Evolutionary conservation across 2,888 invertebrate species (phyloP), one percentile per base, ranked within the genome.

Genomic region (Heliconius charithonia): DNA sequence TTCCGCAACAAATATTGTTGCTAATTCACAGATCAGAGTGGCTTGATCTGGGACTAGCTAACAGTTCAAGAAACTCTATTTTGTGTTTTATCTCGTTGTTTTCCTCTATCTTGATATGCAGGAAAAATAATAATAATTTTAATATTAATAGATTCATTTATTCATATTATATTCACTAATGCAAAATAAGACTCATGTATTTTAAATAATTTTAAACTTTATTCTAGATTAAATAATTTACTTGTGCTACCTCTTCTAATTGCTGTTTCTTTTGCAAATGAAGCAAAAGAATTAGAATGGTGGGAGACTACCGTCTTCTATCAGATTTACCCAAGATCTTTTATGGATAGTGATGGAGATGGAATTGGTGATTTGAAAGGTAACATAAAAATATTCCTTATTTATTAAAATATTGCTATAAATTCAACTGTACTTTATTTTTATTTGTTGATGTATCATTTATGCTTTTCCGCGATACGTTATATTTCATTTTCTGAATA

Each of bases 251-350:
- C 91, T 0, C 77, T 90, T 67, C 79, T 91, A 4, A 83, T 88
- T 62, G 75, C 86, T 6, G 76, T 90, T 69, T 87, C 85, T 29
- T 81, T 87, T 67, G 85, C 86, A 45, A 80, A 83, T 9, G 80
- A 83, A 7, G 86, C 87, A 29, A 86, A 83, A 63, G 91, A 92
- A 7, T 82, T 92, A 4, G 95, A 96, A 80, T 98, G 98, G 98
- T 98, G 97, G 97, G 96, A 97, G 85, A 96, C 96, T 16, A 96
- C 97, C 2, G 95, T 96, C 22, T 96, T 97, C 85, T 98, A 98
- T 90, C 97, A 98, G 88, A 96, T 98, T 74, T 97, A 97, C 87
- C 97, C 97, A 0, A 95, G 97, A 83, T 97, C 98, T 9, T 98
- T 97, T 90, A 96, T 96, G 89, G 98, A 98, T 88, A 96, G 96